Evolutionary conservation across 2,113 vertebrate genomes (phyloP).

Genomic region (Podilymbus podiceps): DNA sequence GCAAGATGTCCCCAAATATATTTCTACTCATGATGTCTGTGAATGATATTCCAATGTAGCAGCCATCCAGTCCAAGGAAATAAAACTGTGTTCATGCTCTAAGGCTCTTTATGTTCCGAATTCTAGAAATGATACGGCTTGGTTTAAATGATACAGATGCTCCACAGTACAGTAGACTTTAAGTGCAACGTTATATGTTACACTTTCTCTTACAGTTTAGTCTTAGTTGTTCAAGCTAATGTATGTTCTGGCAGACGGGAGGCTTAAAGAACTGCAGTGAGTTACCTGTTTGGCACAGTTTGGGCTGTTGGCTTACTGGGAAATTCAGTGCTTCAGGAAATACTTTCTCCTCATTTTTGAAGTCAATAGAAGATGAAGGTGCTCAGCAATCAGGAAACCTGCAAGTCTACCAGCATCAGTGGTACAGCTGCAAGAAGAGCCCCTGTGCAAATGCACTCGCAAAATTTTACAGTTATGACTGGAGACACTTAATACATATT

Average conservation of each 20-base stretch:
- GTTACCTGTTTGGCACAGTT: not conserved
- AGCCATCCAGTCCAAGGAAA: slow-evolving; percentile 5
- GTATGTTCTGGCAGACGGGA: not conserved
- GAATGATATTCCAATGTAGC: not conserved
- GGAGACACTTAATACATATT: not conserved
- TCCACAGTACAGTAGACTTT: not conserved
- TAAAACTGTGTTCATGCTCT: slow-evolving; percentile 40
- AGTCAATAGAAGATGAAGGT: not conserved
- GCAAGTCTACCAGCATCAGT: not conserved
- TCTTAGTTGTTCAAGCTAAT: not conserved
- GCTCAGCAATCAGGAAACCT: not conserved
- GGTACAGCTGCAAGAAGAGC: not conserved
- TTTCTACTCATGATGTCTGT: slow-evolving; percentile 34
- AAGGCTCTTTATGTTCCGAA: not conserved
- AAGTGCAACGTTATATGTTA: not conserved
- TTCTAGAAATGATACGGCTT: not conserved
- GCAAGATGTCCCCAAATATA: slow-evolving; percentile 18
- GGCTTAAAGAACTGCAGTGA: not conserved
- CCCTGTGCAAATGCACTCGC: not conserved
- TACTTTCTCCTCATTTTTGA: not conserved
- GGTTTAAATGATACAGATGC: not conserved
- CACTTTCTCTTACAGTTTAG: not conserved
- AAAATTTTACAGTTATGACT: not conserved
- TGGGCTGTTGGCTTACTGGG: not conserved
- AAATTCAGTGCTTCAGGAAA: not conserved